Evolutionary conservation across 1,140 invertebrate species (phyloP).

Genomic region (Pinna nobilis): DNA sequence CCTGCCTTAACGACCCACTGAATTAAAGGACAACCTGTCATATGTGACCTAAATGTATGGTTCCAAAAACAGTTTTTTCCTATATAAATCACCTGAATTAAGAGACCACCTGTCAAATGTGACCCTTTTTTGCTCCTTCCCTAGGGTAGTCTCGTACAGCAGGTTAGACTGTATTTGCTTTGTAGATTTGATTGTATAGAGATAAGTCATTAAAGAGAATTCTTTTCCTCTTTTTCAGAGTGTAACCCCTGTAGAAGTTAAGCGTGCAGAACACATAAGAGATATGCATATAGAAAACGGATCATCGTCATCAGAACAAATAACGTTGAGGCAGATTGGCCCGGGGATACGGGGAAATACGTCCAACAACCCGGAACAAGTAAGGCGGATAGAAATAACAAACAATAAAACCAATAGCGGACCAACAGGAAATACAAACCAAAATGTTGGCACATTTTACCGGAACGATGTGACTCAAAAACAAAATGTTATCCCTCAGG

Average conservation of each 20-base stretch:
- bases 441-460: too few relatives aligned
- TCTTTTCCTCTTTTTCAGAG: background rate
- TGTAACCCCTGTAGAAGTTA: background rate
- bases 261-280: background rate
- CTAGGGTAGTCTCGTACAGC: too few relatives aligned
- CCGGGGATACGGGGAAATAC: conserved; percentile 24
- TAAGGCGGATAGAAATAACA: background rate
- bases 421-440: too few relatives aligned
- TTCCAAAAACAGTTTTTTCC: too few relatives aligned
- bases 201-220: background rate
- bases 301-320: conserved; percentile 44
- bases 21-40: too few relatives aligned
- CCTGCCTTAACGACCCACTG: too few relatives aligned
- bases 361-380: background rate
- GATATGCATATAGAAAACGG: conserved; percentile 32
- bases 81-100: too few relatives aligned
- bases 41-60: too few relatives aligned
- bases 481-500: background rate
- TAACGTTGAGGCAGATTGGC: conserved; percentile 38
- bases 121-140: too few relatives aligned
- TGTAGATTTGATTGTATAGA: too few relatives aligned
- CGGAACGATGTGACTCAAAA: background rate
- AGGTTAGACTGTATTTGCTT: too few relatives aligned
- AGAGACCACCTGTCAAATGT: too few relatives aligned
- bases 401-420: background rate